Evolutionary conservation across 1,140 invertebrate species (phyloP).

Genomic region (Mesaphorura yosii): DNA sequence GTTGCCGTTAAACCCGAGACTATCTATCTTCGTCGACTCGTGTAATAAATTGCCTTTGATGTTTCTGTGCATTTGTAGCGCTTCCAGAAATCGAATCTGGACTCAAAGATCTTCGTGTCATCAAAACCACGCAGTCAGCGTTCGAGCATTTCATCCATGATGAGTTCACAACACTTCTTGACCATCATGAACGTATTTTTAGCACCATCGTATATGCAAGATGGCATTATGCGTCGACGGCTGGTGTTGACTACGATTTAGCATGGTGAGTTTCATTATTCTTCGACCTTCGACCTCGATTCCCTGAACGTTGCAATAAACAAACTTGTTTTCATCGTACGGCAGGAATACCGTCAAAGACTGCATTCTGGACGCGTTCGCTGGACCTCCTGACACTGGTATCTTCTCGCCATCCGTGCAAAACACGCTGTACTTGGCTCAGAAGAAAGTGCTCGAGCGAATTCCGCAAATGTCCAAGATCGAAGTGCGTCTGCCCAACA

Average conservation of each 20-base stretch:
- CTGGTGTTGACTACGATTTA: constrained; percentile 51
- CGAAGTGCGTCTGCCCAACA: constrained; percentile 64
- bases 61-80: constrained; percentile 37
- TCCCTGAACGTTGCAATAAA: too few species aligned
- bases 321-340: background rate
- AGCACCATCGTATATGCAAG: constrained; percentile 57
- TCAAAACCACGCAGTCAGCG: constrained; percentile 64
- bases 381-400: constrained; percentile 39
- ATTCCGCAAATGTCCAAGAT: constrained; percentile 52
- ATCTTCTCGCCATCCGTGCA: constrained; percentile 61
- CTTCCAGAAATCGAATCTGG: constrained; percentile 49
- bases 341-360: constrained; percentile 48
- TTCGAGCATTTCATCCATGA: constrained; percentile 64
- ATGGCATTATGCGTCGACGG: constrained; percentile 54
- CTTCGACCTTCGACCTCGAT: too few species aligned
- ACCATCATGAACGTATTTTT: constrained; percentile 57
- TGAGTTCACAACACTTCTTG: constrained; percentile 57
- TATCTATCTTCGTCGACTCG: too few species aligned
- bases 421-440: constrained; percentile 57
- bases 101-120: constrained; percentile 51
- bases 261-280: constrained; percentile 40
- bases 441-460: constrained; percentile 51
- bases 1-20: too few species aligned
- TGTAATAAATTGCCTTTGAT: too few species aligned
- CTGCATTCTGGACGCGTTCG: constrained; percentile 57